These are phyloP conservation scores for Stegophylla sp. DNA, from an alignment of 2,888 invertebrate genomes.

Conservation along the genomic window DNA sequence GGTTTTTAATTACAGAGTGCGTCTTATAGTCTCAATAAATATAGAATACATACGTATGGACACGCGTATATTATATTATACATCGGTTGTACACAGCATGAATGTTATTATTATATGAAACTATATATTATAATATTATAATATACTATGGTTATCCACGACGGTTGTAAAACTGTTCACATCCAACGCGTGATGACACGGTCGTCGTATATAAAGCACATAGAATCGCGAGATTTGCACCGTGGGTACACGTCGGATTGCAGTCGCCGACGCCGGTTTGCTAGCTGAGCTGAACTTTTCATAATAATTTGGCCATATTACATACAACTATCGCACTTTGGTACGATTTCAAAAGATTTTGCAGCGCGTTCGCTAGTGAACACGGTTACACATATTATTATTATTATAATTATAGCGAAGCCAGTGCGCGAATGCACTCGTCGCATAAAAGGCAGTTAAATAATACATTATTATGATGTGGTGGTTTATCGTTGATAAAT, in stretches of 20 bases:
- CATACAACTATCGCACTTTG: no score
- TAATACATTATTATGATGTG: no score
- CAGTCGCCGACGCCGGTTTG: no score
- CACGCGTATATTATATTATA: neutral
- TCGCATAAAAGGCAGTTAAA: no score
- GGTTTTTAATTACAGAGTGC: conserved; percentile 29
- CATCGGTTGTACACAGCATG: neutral
- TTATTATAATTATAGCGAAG: no score
- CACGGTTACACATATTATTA: no score
- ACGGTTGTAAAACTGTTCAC: conserved; percentile 33
- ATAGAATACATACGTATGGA: neutral
- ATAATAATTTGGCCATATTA: no score
- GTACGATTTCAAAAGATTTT: no score
- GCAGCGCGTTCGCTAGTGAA: no score
- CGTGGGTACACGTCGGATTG: no score
- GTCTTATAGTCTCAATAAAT: neutral
- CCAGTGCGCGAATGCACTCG: neutral
- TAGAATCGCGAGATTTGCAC: neutral
- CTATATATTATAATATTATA: neutral
- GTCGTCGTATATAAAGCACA: conserved; percentile 25
- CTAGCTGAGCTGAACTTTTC: no score
- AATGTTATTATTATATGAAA: conserved; percentile 26
- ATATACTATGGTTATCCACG: neutral
- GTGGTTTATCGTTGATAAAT: no score
- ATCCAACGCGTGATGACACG: neutral